Evolutionary conservation across 1,140 invertebrate genomes (phyloP).

Genomic region (Homalodisca vitripennis): DNA sequence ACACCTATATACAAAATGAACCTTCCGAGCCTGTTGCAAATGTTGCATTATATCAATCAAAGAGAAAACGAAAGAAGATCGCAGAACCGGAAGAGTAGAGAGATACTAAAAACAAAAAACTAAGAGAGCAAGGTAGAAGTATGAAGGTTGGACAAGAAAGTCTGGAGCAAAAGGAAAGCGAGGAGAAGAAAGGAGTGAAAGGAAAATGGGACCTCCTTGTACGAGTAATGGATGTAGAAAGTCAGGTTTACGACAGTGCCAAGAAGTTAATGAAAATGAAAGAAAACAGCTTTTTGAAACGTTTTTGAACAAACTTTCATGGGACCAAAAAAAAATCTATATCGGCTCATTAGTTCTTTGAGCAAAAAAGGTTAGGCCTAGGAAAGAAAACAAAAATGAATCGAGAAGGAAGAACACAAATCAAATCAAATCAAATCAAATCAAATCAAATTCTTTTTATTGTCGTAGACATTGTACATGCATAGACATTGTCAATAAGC

Average conservation of each 20-base stretch:
- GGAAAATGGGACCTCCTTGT: background rate
- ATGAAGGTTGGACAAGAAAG: background rate
- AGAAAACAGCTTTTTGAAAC: background rate
- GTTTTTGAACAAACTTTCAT: background rate
- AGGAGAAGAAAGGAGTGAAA: background rate
- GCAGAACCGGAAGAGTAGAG: background rate
- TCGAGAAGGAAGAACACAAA: too few relatives aligned
- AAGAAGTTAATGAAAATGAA: background rate
- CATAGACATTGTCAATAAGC: too few relatives aligned
- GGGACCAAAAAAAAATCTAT: background rate
- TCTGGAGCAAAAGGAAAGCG: background rate
- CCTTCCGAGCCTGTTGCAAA: background rate
- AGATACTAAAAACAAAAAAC: background rate
- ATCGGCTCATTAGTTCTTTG: background rate
- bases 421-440: too few relatives aligned
- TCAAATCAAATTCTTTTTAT: too few relatives aligned
- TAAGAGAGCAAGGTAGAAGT: background rate
- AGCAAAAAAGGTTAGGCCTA: background rate
- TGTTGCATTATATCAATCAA: background rate
- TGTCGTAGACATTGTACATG: too few relatives aligned
- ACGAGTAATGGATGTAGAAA: background rate
- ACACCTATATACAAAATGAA: background rate
- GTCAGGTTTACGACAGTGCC: background rate
- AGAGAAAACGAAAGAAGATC: background rate
- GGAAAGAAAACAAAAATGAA: background rate